Conservation (phyloP, 1,140 invertebrate genomes). For the Meloidogyne exigua region DNA sequence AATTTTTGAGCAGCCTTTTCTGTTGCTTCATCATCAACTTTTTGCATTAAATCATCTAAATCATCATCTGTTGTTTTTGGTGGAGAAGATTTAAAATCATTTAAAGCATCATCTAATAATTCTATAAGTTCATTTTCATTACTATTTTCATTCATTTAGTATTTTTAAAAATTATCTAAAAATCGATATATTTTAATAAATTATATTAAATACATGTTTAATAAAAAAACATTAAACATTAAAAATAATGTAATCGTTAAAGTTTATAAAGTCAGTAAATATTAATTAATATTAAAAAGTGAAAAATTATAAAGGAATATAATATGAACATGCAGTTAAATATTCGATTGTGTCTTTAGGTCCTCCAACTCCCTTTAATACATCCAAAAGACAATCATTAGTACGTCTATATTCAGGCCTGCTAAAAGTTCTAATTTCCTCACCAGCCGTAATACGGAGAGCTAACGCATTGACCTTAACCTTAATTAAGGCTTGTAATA, state of each 20-base stretch:
- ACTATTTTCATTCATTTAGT: conserved; percentile 15
- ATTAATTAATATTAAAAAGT: not conserved
- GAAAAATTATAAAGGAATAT: not conserved
- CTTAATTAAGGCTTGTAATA: not conserved
- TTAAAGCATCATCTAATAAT: conserved; percentile 34
- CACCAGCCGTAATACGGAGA: not conserved
- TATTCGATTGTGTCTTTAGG: not conserved
- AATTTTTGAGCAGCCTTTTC: conserved; percentile 40
- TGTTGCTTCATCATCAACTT: conserved; percentile 36
- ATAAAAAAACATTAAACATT: no score
- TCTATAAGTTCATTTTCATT: conserved; percentile 19
- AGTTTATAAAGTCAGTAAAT: no score
- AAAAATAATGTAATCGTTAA: no score
- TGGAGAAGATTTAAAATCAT: conserved; percentile 27
- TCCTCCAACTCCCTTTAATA: conserved; percentile 4
- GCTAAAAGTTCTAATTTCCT: conserved; percentile 2
- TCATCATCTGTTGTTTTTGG: conserved; percentile 35
- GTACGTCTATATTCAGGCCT: conserved; percentile 1
- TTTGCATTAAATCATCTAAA: conserved; percentile 41
- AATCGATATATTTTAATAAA: not conserved
- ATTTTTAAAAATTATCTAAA: not conserved
- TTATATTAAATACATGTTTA: not conserved
- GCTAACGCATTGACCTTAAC: not conserved
- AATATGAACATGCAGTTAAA: conserved; percentile 4
- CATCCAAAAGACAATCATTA: not conserved